phyloP scores from a whole-genome alignment of 2,888 invertebrate species.

The Salticus scenicus region DNA sequence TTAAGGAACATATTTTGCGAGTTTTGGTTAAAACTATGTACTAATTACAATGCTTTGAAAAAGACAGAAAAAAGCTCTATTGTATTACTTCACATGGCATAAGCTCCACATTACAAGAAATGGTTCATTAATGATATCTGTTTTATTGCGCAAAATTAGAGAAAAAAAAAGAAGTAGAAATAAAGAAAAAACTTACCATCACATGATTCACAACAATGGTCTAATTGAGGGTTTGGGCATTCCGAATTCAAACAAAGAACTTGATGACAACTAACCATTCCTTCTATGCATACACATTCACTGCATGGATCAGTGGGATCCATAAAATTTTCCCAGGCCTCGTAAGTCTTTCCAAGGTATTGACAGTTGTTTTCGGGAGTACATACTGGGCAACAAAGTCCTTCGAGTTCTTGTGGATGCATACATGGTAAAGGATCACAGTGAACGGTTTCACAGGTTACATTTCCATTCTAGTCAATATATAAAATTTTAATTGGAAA shows the following conservation, averaged over 20 bases:
- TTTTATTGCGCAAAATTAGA: too few relatives aligned
- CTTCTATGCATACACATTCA: slow-evolving; percentile 64
- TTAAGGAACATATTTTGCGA: too few relatives aligned
- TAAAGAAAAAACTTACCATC: slow-evolving; percentile 58
- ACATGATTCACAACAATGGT: slow-evolving; percentile 58
- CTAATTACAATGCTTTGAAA: too few relatives aligned
- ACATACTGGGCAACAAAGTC: slow-evolving; percentile 62
- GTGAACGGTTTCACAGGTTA: slow-evolving; percentile 42
- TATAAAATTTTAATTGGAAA: not conserved
- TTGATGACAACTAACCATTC: slow-evolving; percentile 59
- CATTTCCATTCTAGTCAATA: slow-evolving; percentile 51
- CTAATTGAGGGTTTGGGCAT: slow-evolving; percentile 59
- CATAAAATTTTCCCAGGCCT: slow-evolving; percentile 53
- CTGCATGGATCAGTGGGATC: slow-evolving; percentile 56
- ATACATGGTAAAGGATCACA: slow-evolving; percentile 56
- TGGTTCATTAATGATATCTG: too few relatives aligned
- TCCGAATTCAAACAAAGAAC: slow-evolving; percentile 41
- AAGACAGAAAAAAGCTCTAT: too few relatives aligned
- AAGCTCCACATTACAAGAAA: too few relatives aligned
- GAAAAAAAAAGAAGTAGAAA: too few relatives aligned
- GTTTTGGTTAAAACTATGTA: too few relatives aligned
- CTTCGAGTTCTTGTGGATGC: slow-evolving; percentile 38
- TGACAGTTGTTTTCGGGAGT: slow-evolving; percentile 37
- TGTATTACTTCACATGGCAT: too few relatives aligned
- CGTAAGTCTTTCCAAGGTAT: slow-evolving; percentile 36